phyloP scores from a whole-genome alignment of 1,140 invertebrate genomes.

The Hypothenemus hampei region DNA sequence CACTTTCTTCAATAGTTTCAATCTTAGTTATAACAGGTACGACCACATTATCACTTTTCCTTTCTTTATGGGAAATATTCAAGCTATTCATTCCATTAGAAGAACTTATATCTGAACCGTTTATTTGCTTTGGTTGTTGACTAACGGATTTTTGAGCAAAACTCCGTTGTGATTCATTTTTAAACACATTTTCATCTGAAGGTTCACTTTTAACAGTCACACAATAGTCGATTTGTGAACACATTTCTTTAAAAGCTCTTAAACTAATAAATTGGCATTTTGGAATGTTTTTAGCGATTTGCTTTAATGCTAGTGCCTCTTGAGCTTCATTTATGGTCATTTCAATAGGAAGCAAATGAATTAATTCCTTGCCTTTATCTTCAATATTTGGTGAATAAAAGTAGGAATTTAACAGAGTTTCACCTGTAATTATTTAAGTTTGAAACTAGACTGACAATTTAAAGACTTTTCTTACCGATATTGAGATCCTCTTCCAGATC shows the following conservation, averaged over 20 bases:
- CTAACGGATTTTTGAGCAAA: too few relatives aligned
- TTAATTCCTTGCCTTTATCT: constrained; percentile 31
- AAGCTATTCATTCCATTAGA: too few relatives aligned
- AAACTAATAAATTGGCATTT: constrained; percentile 35
- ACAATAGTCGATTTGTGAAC: too few relatives aligned
- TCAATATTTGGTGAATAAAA: constrained; percentile 34
- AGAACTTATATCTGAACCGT: too few relatives aligned
- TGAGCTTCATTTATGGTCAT: constrained; percentile 29
- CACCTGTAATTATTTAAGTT: constrained; percentile 4
- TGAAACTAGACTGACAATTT: not conserved
- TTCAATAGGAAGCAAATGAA: constrained; percentile 31
- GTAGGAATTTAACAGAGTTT: constrained; percentile 30
- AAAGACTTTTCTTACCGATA: constrained; percentile 6
- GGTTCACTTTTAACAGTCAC: too few relatives aligned
- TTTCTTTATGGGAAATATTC: too few relatives aligned
- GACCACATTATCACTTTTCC: constrained; percentile 8
- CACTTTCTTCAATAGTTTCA: constrained; percentile 31
- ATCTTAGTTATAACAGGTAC: constrained; percentile 38
- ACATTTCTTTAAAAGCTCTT: constrained; percentile 17
- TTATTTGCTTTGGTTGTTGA: too few relatives aligned
- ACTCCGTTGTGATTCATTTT: not conserved
- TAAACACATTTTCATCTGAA: too few relatives aligned
- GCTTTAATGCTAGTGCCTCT: constrained; percentile 32
- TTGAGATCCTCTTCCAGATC: constrained; percentile 34
- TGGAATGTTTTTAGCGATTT: constrained; percentile 36